Evolutionary conservation across 1,140 invertebrate species (phyloP).

Genomic region (Euschistus heros): DNA sequence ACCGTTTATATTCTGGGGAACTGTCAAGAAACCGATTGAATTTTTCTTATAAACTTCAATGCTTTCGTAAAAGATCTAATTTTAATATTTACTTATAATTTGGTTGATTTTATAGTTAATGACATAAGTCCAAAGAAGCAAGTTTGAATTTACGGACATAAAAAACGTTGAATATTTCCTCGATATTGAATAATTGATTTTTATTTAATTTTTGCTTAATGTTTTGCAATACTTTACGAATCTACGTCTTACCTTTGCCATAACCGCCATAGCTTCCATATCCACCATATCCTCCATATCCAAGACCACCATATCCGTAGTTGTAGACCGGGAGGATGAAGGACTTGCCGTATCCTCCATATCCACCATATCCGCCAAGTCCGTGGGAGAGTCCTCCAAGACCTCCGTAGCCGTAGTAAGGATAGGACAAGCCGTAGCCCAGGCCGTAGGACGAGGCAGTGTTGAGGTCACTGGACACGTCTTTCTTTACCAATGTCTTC

Average conservation of each 20-base stretch:
- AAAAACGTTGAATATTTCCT: neutral
- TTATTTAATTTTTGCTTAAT: neutral
- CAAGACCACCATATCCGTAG: conserved; percentile 32
- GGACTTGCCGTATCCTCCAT: conserved; percentile 25
- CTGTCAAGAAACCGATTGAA: too few relatives aligned
- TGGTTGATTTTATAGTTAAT: too few relatives aligned
- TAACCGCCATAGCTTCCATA: conserved; percentile 31
- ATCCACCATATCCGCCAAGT: conserved; percentile 28
- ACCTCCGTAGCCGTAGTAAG: conserved; percentile 13
- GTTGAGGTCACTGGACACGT: neutral
- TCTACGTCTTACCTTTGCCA: conserved; percentile 28
- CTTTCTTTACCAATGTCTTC: neutral
- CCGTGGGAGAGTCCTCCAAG: neutral
- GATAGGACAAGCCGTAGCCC: conserved; percentile 12
- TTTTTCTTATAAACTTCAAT: too few relatives aligned
- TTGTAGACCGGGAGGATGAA: conserved; percentile 26
- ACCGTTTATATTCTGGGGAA: too few relatives aligned
- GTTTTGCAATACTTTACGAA: neutral
- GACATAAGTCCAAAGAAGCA: too few relatives aligned
- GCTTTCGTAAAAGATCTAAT: too few relatives aligned
- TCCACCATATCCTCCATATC: conserved; percentile 33
- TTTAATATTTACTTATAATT: too few relatives aligned
- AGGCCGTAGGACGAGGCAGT: neutral
- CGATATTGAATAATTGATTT: neutral
- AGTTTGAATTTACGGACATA: too few relatives aligned